Conservation (phyloP, 2,888 invertebrate species). For the Petrolisthes manimaculis region DNA sequence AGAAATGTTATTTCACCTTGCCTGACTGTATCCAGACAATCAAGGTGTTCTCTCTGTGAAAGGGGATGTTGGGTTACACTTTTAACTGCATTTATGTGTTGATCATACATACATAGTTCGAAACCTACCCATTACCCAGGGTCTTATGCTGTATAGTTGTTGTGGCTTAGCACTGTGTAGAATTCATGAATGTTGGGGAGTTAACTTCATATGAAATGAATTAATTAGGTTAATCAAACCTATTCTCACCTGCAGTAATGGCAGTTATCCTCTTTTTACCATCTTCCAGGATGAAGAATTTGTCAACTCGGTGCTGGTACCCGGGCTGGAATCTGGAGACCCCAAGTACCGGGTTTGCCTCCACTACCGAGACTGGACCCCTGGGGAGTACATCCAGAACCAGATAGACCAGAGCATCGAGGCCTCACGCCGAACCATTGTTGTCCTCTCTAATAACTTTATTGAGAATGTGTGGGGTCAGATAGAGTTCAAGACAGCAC, state of each 20-base stretch:
- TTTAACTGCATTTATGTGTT: background rate
- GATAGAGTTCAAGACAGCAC: conserved; percentile 81
- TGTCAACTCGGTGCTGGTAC: conserved; percentile 77
- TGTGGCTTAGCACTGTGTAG: background rate
- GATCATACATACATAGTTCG: background rate
- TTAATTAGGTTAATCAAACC: too few species aligned
- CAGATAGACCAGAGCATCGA: conserved; percentile 81
- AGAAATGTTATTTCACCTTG: background rate
- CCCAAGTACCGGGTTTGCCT: conserved; percentile 79
- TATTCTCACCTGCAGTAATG: too few species aligned
- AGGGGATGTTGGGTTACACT: too few species aligned
- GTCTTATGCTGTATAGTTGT: background rate
- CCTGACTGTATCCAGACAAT: background rate
- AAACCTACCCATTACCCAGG: background rate
- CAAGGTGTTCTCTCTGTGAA: background rate
- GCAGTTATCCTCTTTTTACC: background rate
- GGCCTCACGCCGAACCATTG: conserved; percentile 79
- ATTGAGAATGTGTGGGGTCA: conserved; percentile 82
- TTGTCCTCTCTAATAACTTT: conserved; percentile 80
- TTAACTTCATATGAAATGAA: too few species aligned
- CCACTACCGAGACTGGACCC: conserved; percentile 81
- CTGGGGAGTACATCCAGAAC: conserved; percentile 79
- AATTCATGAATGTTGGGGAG: too few species aligned
- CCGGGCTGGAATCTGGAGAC: conserved; percentile 77
- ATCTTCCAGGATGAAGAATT: conserved; percentile 77